Conservation (phyloP, 2,888 invertebrate species). For the Tricholauxania praeusta region DNA sequence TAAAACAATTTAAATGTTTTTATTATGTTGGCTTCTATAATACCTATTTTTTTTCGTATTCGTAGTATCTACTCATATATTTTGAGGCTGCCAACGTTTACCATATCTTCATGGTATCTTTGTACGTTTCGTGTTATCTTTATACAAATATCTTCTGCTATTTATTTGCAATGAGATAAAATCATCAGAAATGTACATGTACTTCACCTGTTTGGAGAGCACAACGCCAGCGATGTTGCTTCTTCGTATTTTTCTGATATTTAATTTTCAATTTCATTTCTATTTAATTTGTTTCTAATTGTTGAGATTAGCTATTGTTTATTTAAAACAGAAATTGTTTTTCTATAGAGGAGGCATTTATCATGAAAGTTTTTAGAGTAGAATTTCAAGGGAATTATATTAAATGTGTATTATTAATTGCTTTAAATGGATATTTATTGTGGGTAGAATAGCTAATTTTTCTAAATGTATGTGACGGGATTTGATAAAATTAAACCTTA, state of each 20-base stretch:
- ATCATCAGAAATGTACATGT: not conserved
- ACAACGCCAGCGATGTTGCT: not conserved
- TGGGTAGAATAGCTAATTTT: too few species aligned
- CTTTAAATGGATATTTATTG: too few species aligned
- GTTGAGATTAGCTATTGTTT: not conserved
- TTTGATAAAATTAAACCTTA: too few species aligned
- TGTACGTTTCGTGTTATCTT: slow-evolving; percentile 25
- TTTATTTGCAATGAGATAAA: slow-evolving; percentile 38
- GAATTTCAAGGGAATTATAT: too few species aligned
- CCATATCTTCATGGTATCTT: not conserved
- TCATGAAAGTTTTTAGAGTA: too few species aligned
- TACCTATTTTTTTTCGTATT: slow-evolving; percentile 3
- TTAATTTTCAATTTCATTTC: slow-evolving; percentile 26
- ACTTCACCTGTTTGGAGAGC: not conserved
- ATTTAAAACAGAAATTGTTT: too few species aligned
- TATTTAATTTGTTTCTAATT: slow-evolving; percentile 20
- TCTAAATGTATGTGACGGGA: too few species aligned
- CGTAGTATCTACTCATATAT: not conserved
- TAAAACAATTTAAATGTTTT: slow-evolving; percentile 33
- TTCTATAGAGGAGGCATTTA: too few species aligned
- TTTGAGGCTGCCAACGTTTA: slow-evolving; percentile 1
- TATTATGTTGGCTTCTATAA: slow-evolving; percentile 1
- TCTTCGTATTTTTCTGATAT: slow-evolving; percentile 8
- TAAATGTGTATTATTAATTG: too few species aligned
- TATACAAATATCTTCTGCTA: slow-evolving; percentile 29